Percentiles rank a stretch among this genome's conserved stretches.
phyloP scores from a whole-genome alignment of 2,113 vertebrate genomes.

The Mustela lutreola region DNA sequence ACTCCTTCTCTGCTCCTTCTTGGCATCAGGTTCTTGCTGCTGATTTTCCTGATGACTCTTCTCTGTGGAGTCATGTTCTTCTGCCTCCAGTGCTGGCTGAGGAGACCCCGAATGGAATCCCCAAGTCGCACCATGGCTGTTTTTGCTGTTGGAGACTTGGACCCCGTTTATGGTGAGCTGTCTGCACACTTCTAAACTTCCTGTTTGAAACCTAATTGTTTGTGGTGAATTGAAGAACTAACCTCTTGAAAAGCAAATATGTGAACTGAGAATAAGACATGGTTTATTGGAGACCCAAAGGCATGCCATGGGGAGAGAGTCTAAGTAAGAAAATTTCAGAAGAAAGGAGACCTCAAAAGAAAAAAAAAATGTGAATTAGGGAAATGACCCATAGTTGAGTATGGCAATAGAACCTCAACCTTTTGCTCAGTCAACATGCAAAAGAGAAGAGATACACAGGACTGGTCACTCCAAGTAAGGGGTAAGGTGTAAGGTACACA shows the following conservation, averaged over 20 bases:
- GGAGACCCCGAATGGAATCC: neutral
- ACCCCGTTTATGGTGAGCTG: conserved; percentile 83
- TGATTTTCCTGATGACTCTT: conserved; percentile 81
- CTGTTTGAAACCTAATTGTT: neutral
- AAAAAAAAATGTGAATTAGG: neutral
- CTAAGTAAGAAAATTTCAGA: neutral
- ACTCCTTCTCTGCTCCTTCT: neutral
- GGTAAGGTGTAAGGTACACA: neutral
- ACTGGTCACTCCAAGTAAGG: neutral
- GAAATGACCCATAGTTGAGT: neutral
- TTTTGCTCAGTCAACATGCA: neutral
- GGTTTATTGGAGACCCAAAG: neutral
- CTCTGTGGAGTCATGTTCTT: conserved; percentile 83
- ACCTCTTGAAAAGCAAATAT: neutral
- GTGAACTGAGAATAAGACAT: neutral
- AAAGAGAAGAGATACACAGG: neutral
- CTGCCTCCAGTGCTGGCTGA: conserved; percentile 86
- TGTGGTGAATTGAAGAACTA: neutral
- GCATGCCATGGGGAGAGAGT: neutral
- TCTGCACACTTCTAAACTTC: neutral
- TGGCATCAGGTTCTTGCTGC: conserved; percentile 83
- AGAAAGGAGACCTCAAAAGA: neutral
- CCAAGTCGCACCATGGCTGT: conserved; percentile 78
- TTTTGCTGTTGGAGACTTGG: conserved; percentile 83
- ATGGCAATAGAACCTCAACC: neutral